phyloP scores from a whole-genome alignment of 1,140 invertebrate species.

The Ips nitidus region DNA sequence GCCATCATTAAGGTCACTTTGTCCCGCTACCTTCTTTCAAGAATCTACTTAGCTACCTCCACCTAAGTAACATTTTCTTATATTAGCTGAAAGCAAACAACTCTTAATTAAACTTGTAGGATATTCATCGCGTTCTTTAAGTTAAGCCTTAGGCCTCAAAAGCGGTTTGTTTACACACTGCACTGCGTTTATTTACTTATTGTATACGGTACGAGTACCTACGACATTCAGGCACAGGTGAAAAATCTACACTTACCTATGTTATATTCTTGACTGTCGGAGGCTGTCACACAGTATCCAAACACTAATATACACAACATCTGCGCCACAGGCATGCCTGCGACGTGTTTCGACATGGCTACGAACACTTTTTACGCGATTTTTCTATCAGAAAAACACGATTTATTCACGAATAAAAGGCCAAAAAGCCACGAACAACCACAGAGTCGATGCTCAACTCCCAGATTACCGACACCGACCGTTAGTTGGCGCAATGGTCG shows the following conservation, averaged over 20 bases:
- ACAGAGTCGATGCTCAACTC: conserved; percentile 29
- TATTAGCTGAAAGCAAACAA: no score
- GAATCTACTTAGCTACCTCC: no score
- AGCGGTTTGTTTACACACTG: conserved; percentile 19
- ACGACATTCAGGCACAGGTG: conserved; percentile 24
- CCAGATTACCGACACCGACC: conserved; percentile 7
- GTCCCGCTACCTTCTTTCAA: no score
- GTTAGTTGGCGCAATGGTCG: conserved; percentile 31
- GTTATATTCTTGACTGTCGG: conserved; percentile 31
- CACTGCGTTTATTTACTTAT: conserved; percentile 26
- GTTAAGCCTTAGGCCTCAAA: no score
- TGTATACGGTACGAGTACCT: neutral
- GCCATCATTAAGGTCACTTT: no score
- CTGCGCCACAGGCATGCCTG: conserved; percentile 31
- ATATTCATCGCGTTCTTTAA: no score
- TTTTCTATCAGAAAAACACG: conserved; percentile 22
- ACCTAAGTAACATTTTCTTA: no score
- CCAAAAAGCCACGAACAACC: conserved; percentile 16
- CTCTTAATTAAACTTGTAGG: no score
- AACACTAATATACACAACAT: conserved; percentile 31
- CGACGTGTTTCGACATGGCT: conserved; percentile 6
- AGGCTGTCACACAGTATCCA: conserved; percentile 31
- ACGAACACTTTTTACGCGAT: conserved; percentile 29
- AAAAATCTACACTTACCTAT: conserved; percentile 31
- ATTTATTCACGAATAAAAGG: neutral